These are phyloP conservation scores for Troglohyphantes excavatus DNA, from an alignment of 2,888 invertebrate species.

Conservation along the genomic window DNA sequence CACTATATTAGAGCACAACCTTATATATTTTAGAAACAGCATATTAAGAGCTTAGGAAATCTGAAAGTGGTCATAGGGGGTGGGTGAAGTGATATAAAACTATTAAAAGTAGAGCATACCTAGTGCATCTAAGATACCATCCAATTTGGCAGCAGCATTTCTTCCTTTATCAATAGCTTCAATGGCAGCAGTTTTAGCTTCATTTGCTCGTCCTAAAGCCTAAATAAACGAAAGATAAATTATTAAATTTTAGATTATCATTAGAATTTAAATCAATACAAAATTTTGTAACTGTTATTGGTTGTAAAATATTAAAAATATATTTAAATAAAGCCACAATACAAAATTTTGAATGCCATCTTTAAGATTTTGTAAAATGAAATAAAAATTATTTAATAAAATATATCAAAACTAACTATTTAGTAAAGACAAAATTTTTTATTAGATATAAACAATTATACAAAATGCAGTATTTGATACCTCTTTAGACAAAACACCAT, in stretches of 20 bases:
- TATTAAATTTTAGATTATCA: too few species aligned
- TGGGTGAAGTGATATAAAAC: not conserved
- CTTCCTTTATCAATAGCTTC: constrained; percentile 91
- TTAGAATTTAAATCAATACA: too few species aligned
- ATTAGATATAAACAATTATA: too few species aligned
- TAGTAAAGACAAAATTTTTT: too few species aligned
- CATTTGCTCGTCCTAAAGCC: constrained; percentile 89
- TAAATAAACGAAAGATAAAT: too few species aligned
- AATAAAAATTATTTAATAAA: not conserved
- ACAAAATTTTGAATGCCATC: not conserved
- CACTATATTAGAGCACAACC: too few species aligned
- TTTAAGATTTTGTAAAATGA: not conserved
- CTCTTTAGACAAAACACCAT: constrained; percentile 82
- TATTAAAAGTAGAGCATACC: constrained; percentile 83
- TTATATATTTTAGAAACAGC: not conserved
- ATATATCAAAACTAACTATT: not conserved
- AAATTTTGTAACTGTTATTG: too few species aligned
- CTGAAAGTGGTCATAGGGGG: too few species aligned
- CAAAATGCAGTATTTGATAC: too few species aligned
- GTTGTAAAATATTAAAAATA: too few species aligned
- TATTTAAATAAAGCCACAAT: too few species aligned
- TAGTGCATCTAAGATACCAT: constrained; percentile 89
- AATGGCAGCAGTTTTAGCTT: constrained; percentile 91
- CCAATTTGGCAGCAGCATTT: constrained; percentile 90
- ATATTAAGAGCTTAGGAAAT: not conserved